phyloP scores from a whole-genome alignment of 1,140 invertebrate genomes.

The Heterodera carotae region DNA sequence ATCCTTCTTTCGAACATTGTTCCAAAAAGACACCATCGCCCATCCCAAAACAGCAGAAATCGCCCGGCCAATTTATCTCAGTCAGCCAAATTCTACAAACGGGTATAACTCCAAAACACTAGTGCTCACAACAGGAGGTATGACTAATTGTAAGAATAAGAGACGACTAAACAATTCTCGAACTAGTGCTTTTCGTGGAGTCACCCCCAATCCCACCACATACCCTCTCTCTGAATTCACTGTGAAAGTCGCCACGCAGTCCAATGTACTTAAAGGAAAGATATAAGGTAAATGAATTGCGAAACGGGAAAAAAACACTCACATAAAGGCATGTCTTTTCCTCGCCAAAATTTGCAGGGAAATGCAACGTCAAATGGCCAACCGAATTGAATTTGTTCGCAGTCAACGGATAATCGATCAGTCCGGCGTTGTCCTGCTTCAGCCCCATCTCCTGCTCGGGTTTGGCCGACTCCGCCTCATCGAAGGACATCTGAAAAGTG shows the following conservation, averaged over 20 bases:
- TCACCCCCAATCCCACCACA: neutral
- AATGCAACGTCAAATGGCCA: conserved; percentile 82
- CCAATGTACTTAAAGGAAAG: conserved; percentile 77
- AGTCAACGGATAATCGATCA: conserved; percentile 82
- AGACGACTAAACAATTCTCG: too few species aligned
- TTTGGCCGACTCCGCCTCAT: conserved; percentile 73
- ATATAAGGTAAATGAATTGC: neutral
- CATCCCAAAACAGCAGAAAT: too few species aligned
- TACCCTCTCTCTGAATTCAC: conserved; percentile 50
- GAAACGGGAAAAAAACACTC: neutral
- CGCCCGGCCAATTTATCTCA: too few species aligned
- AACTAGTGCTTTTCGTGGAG: too few species aligned
- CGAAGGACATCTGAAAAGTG: conserved; percentile 84
- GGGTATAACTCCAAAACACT: too few species aligned
- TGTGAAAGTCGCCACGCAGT: conserved; percentile 72
- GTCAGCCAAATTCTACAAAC: too few species aligned
- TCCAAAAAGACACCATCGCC: too few species aligned
- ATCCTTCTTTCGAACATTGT: too few species aligned
- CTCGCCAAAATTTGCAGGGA: conserved; percentile 81
- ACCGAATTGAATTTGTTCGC: conserved; percentile 86
- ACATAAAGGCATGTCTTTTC: conserved; percentile 79
- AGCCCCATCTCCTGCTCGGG: conserved; percentile 90
- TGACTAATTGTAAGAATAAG: too few species aligned
- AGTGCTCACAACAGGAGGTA: too few species aligned
- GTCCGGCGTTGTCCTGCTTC: conserved; percentile 76